Percentiles rank a stretch among this genome's conserved stretches.
Conservation (phyloP, 1,140 invertebrate species). For the Drosophila simulans region DNA sequence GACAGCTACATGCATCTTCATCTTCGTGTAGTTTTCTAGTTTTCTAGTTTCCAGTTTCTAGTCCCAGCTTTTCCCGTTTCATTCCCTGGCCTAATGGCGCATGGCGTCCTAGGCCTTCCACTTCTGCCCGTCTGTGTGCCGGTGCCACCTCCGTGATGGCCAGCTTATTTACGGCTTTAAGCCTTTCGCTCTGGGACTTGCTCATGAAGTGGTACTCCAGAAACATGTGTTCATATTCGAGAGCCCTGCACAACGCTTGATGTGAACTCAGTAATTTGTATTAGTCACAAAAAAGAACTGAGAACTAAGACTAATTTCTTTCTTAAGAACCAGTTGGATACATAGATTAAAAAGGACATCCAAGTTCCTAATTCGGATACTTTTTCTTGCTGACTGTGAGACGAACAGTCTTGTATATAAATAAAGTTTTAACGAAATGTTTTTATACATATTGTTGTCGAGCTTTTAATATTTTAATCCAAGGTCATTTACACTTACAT, state of each 20-base stretch:
- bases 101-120: slow-evolving; percentile 38
- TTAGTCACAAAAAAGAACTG: neutral
- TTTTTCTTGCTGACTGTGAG: too few species aligned
- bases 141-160: slow-evolving; percentile 4
- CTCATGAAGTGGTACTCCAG: slow-evolving; percentile 22
- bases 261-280: slow-evolving; percentile 6
- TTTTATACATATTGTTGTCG: too few species aligned
- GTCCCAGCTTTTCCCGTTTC: slow-evolving; percentile 21
- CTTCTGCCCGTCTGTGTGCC: neutral
- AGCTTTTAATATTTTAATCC: too few species aligned
- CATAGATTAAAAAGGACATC: too few species aligned
- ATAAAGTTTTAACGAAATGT: too few species aligned
- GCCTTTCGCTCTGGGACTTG: slow-evolving; percentile 13
- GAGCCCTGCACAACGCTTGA: slow-evolving; percentile 7
- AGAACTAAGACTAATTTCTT: too few species aligned
- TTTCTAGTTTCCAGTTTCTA: slow-evolving; percentile 11
- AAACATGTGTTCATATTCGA: slow-evolving; percentile 29
- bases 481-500: slow-evolving; percentile 4
- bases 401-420: too few species aligned
- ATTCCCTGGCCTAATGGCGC: slow-evolving; percentile 51
- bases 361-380: too few species aligned
- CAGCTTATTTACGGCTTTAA: slow-evolving; percentile 14
- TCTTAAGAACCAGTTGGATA: too few species aligned
- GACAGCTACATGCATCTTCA: slow-evolving; percentile 27
- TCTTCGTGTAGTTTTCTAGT: slow-evolving; percentile 23